Evolutionary conservation across 2,113 vertebrate species (phyloP).

Genomic region (Pao palembangensis): DNA sequence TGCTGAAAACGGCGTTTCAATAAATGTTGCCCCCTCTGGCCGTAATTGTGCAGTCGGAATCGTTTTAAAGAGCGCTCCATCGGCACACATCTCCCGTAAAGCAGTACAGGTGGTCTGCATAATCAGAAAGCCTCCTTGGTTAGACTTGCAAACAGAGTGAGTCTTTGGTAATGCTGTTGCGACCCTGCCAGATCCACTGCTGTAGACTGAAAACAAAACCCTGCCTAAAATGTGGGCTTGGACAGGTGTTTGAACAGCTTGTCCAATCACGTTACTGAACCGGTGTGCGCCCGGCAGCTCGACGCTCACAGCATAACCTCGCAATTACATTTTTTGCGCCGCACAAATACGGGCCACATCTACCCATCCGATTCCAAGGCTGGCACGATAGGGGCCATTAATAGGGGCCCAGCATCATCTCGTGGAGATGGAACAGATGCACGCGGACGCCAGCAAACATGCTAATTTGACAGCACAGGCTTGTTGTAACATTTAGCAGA

Average conservation of each 20-base stretch:
- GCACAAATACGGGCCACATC: constrained; percentile 62
- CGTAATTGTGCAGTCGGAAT: constrained; percentile 25
- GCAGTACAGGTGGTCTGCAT: constrained; percentile 65
- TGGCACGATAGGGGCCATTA: constrained; percentile 63
- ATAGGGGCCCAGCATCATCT: constrained; percentile 52
- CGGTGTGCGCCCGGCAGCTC: constrained; percentile 64
- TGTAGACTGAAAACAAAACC: constrained; percentile 69
- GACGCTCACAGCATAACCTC: constrained; percentile 69
- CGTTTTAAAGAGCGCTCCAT: constrained; percentile 35
- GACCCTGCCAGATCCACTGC: constrained; percentile 66
- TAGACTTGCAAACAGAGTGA: constrained; percentile 68
- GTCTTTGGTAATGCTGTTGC: constrained; percentile 69
- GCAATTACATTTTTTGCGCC: constrained; percentile 60
- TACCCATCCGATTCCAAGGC: constrained; percentile 55
- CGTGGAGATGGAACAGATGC: constrained; percentile 48
- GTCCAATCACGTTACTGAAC: constrained; percentile 73
- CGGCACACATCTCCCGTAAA: constrained; percentile 35
- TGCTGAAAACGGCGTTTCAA: constrained; percentile 33
- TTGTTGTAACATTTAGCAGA: constrained; percentile 56
- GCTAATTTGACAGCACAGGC: constrained; percentile 66
- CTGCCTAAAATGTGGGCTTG: constrained; percentile 69
- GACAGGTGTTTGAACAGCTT: constrained; percentile 79
- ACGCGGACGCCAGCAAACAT: constrained; percentile 61
- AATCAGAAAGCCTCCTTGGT: constrained; percentile 62
- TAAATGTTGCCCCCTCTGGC: constrained; percentile 6